Evolutionary conservation across 2,797 vertebrate species (phyloP).

Genomic region (Diplodus puntazzo): DNA sequence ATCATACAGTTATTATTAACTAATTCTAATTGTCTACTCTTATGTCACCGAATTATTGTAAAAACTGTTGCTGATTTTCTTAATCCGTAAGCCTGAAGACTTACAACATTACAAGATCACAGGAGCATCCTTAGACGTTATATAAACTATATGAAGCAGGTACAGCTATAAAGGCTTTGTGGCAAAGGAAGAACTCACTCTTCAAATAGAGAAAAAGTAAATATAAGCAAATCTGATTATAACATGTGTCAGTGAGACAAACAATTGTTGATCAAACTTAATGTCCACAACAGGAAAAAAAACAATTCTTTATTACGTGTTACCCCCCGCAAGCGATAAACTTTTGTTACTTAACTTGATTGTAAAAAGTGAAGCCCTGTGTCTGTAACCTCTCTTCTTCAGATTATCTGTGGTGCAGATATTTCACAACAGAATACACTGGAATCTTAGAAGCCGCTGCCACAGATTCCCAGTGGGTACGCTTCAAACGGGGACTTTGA

Average conservation of each 20-base stretch:
- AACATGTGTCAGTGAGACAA: not conserved
- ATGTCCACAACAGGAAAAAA: not conserved
- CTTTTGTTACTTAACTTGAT: not conserved
- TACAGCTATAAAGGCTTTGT: not conserved
- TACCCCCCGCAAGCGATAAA: not conserved
- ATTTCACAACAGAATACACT: conserved; percentile 33
- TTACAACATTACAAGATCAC: not conserved
- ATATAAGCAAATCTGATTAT: not conserved
- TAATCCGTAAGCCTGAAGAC: not conserved
- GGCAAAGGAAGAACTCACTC: not conserved
- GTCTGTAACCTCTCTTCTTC: conserved; percentile 19
- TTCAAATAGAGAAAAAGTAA: not conserved
- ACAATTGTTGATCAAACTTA: not conserved
- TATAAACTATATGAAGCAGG: not conserved
- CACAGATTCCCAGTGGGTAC: conserved; percentile 50
- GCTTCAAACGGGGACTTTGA: conserved; percentile 74
- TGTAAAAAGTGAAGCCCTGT: not conserved
- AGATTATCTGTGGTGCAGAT: conserved; percentile 17
- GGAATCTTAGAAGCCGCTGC: conserved; percentile 44
- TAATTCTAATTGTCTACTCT: no score
- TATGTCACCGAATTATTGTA: no score
- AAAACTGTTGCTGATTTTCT: not conserved
- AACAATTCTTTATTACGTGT: not conserved
- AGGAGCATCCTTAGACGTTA: no score
- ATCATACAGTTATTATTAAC: no score